phyloP scores from a whole-genome alignment of 2,888 invertebrate species.

The Apamea epomidion region DNA sequence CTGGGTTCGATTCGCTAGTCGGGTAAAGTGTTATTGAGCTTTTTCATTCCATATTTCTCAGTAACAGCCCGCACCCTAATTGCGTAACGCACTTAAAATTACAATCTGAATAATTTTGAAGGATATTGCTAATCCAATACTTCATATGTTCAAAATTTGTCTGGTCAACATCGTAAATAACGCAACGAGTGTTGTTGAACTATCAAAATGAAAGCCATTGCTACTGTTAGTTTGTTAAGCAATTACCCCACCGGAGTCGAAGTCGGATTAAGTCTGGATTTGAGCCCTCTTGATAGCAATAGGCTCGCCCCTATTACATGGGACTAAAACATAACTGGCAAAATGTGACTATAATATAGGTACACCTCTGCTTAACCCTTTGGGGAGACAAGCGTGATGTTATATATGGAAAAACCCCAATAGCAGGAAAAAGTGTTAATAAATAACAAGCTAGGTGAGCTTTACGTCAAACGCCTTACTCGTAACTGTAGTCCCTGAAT shows the following conservation, averaged over 20 bases:
- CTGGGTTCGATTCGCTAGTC: not conserved
- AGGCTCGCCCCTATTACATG: not conserved
- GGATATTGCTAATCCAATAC: not conserved
- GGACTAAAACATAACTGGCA: not conserved
- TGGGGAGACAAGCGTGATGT: accelerated
- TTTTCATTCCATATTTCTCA: not conserved
- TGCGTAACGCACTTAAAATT: not conserved
- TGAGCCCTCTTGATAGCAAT: not conserved
- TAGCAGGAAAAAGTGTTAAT: slow-evolving; percentile 6
- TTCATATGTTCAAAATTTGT: not conserved
- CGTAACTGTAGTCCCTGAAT: slow-evolving; percentile 56
- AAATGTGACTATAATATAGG: not conserved
- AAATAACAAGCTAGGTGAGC: slow-evolving; percentile 15
- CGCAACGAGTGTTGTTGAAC: not conserved
- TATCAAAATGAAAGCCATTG: not conserved
- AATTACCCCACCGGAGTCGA: not conserved
- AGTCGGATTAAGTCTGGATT: not conserved
- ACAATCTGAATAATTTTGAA: not conserved
- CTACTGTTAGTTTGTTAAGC: not conserved
- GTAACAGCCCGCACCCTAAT: not conserved
- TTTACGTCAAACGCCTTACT: slow-evolving; percentile 17
- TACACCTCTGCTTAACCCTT: not conserved
- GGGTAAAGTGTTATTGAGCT: not conserved
- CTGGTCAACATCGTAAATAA: not conserved
- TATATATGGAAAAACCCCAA: not conserved